Base-by-base conservation (phyloP, 2,113 vertebrate species). In the Pachycephala philippinensis region DNA sequence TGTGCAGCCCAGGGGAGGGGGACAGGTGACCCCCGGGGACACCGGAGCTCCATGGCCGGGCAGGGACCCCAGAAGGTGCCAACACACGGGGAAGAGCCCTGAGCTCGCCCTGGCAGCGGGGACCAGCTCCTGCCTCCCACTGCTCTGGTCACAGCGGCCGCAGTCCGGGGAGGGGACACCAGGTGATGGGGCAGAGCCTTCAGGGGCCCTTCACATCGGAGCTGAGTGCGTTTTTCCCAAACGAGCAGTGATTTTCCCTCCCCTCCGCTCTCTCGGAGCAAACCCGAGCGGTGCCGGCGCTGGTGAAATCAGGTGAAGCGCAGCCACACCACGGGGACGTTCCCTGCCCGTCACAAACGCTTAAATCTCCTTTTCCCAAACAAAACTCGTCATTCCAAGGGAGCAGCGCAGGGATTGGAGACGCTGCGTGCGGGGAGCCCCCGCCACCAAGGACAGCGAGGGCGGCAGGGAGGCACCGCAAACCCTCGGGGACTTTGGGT, bases 91-190 rank as follows among this genome's bases (percentile, higher is more conserved):
- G 33, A 69, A n/a, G 27, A 23, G 50, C 9, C 56, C 83, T 10
- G 42, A 74, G 79, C 65, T 47, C 1, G 0, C 19, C 37, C 15
- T 15, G 45, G 21, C 21, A 65, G 22, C 1, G 0, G 37, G 57
- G 54, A 60, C 30, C 33, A 33, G 53, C 27, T n/a, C 0, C 0
- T 40, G 35, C 27, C 31, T 56, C 56, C 39, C 0, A 0, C 3
- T 37, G 6, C 49, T 52, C 37, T 2, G 16, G 27, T 52, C 52
- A 5, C 22, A 6, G 54, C 9, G 1, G 24, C 23, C 22, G 9
- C 66, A 60, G 33, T 2, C 4, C 0, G 0, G 21, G 30, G 7
- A 63, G 19, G 40, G 42, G 50, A 72, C 42, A 24, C 12, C 33
- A 40, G n/a, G 10, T 23, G 26, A 57, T 8, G 30, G 9, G 7